phyloP scores from a whole-genome alignment of 2,888 invertebrate genomes.

The Nesidiocoris tenuis region DNA sequence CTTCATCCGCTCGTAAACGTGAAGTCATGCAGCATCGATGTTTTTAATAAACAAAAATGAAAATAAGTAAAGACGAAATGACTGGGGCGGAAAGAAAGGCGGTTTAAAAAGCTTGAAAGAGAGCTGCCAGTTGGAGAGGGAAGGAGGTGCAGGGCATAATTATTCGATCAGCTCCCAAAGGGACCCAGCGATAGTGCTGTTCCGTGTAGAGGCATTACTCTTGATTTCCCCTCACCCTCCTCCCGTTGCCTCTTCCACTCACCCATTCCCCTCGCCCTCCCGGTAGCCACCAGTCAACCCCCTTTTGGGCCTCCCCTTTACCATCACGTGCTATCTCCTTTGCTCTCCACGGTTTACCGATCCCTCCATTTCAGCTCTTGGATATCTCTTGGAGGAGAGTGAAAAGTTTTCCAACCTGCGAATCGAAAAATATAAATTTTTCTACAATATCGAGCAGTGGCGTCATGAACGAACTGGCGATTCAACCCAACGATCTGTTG shows the following conservation, averaged over 20 bases:
- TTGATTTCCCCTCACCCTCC: conserved; percentile 50
- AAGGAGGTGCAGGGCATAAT: conserved; percentile 46
- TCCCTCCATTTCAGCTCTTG: no score
- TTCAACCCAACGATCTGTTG: no score
- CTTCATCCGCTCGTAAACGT: no score
- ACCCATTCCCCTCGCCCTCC: neutral
- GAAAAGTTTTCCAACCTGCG: no score
- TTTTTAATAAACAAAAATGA: neutral
- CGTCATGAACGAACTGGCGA: no score
- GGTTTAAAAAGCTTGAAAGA: conserved; percentile 54
- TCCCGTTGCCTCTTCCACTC: conserved; percentile 26
- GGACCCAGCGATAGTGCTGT: conserved; percentile 51
- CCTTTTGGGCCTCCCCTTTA: neutral
- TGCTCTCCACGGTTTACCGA: no score
- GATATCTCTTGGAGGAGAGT: no score
- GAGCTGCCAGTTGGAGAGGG: conserved; percentile 17
- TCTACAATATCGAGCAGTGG: no score
- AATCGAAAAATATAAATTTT: no score
- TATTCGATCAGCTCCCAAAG: conserved; percentile 49
- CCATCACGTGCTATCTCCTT: no score
- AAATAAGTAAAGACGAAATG: neutral
- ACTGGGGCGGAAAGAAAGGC: conserved; percentile 19
- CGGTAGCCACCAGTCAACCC: neutral
- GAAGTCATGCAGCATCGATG: no score
- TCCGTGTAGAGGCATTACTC: conserved; percentile 52